These are phyloP conservation scores for Agapornis roseicollis DNA, from an alignment of 2,113 vertebrate species.

Conservation along the genomic window DNA sequence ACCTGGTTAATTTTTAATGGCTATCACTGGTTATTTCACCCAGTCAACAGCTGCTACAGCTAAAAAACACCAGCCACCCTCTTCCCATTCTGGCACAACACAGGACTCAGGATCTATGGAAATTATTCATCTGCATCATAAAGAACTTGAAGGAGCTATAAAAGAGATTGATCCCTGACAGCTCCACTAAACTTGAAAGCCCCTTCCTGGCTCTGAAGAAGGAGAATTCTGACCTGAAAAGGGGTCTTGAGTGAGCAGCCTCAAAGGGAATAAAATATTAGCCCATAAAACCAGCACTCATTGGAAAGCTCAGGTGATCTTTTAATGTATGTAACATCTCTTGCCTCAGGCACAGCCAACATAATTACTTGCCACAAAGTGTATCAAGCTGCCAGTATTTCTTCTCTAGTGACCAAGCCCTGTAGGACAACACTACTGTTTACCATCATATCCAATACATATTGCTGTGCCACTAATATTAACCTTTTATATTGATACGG, in stretches of 20 bases:
- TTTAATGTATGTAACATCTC: constrained; percentile 54
- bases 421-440: accelerated
- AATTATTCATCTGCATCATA: constrained; percentile 59
- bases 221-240: constrained; percentile 56
- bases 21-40: constrained; percentile 10
- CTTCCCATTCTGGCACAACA: background rate
- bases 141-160: constrained; percentile 59
- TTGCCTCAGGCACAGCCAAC: background rate
- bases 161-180: constrained; percentile 49
- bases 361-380: background rate
- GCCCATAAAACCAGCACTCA: constrained; percentile 37
- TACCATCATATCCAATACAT: accelerated
- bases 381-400: background rate
- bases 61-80: constrained; percentile 29
- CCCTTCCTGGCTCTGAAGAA: constrained; percentile 47
- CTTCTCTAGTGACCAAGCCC: background rate
- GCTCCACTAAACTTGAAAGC: constrained; percentile 58
- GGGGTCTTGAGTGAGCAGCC: constrained; percentile 16
- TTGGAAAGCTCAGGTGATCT: constrained; percentile 56
- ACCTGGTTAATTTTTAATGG: constrained; percentile 41
- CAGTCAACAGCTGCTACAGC: constrained; percentile 21
- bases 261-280: constrained; percentile 64
- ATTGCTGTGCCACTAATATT: background rate
- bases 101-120: background rate
- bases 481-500: background rate